Conservation (phyloP, 2,888 invertebrate species). For the Acleris sparsana region DNA sequence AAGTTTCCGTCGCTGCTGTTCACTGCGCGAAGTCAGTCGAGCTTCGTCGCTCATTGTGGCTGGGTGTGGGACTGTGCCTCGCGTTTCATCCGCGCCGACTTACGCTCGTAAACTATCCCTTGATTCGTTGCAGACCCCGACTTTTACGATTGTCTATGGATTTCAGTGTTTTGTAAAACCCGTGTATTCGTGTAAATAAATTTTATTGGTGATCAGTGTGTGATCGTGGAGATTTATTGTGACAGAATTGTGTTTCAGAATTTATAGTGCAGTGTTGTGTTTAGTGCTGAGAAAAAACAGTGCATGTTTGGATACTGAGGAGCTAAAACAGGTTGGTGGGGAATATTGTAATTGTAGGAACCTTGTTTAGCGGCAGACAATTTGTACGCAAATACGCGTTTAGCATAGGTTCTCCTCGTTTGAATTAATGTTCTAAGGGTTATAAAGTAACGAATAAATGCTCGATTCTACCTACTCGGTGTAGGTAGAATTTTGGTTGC, state of each 20-base stretch:
- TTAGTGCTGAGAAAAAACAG: conserved; percentile 46
- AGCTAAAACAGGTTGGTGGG: conserved; percentile 48
- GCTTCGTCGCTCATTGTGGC: conserved; percentile 48
- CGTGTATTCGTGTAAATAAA: conserved; percentile 37
- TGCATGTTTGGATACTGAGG: conserved; percentile 34
- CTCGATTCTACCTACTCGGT: no score
- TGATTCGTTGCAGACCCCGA: conserved; percentile 43
- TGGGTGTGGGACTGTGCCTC: conserved; percentile 32
- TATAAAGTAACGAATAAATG: not conserved
- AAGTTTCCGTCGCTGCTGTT: not conserved
- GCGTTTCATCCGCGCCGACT: conserved; percentile 34
- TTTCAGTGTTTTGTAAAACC: conserved; percentile 53
- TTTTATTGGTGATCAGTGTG: conserved; percentile 51
- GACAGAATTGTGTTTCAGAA: conserved; percentile 1
- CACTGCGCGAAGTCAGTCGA: conserved; percentile 45
- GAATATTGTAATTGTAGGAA: conserved; percentile 30
- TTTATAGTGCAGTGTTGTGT: conserved; percentile 46
- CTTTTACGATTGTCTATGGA: conserved; percentile 45
- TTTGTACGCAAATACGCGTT: conserved; percentile 14
- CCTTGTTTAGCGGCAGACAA: conserved; percentile 5
- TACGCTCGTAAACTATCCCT: conserved; percentile 52
- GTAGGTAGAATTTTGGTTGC: no score
- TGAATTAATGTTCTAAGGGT: not conserved
- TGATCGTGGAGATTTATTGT: conserved; percentile 44
- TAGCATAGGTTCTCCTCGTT: conserved; percentile 11